Evolutionary conservation across 2,888 invertebrate species (phyloP), one percentile per base, ranked within the genome.

Genomic region (Nomada ferruginata): DNA sequence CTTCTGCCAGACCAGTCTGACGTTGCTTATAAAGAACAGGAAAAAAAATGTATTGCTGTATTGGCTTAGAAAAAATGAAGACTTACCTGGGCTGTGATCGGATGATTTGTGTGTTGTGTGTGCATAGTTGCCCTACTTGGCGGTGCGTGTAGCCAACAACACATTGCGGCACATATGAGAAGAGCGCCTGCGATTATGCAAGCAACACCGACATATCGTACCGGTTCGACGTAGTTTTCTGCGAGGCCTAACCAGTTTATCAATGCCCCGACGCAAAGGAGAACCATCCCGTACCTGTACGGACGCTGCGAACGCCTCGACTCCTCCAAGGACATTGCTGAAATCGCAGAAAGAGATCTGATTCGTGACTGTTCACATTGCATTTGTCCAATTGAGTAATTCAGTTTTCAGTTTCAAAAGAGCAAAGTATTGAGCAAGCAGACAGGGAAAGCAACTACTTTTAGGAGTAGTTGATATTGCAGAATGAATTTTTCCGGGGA

Each of bases 241-340:
- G 96, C 96, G 85, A 96, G 94, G 36, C 96, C 96, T 83, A 96
- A 94, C 96, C 96, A 96, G 94, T 96, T 96, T 92, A 96, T 96
- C 59, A 96, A 94, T 26, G 96, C 96, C 29, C 96, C 96, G 72
- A 96, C 95, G 92, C 96, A 96, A 70, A 96, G 94, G 90, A 96
- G 93, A 85, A 96, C 96, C 95, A 96, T 96, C 89, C 96, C 96
- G 91, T 96, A 96, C 80, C 96, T 95, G 94, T 96, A 96, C 76
- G 96, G 96, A 89, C 96, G 94, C 93, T 96, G 96, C 68, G 96
- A 96, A 92, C 96, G 95, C 92, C 95, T 94, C 85, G 95, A 95
- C 91, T 96, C 96, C 93, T 96, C 96, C 91, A 96, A 94, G 87
- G 96, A 95, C 96, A 96, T 96, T 93, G 95, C 95, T 96, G 94